These are phyloP conservation scores for Hylomyscus alleni DNA, from an alignment of 2,797 vertebrate genomes.

Conservation along the genomic window DNA sequence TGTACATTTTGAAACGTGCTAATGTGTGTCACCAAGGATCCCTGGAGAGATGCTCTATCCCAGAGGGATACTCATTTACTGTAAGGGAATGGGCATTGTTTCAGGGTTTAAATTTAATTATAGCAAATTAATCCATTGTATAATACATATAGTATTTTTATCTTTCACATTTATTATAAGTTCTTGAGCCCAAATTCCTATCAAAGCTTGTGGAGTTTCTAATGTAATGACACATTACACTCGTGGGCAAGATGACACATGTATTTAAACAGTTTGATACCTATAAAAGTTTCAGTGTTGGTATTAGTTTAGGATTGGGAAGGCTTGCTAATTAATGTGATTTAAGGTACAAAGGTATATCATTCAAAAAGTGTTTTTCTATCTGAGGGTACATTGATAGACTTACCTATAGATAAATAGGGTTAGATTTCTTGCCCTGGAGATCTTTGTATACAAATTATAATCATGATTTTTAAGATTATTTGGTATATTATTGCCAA, in stretches of 20 bases:
- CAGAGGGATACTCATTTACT: not conserved
- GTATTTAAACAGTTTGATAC: not conserved
- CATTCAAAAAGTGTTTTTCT: not conserved
- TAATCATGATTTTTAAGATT: conserved; percentile 39
- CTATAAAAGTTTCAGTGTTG: conserved; percentile 9
- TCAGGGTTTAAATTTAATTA: conserved; percentile 36
- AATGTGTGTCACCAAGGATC: not conserved
- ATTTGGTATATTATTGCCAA: conserved; percentile 27
- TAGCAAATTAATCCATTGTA: conserved; percentile 6
- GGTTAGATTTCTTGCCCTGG: conserved; percentile 12
- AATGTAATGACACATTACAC: conserved; percentile 19
- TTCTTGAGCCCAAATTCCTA: not conserved
- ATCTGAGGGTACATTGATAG: not conserved
- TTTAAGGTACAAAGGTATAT: conserved; percentile 26
- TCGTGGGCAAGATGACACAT: not conserved
- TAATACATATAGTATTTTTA: not conserved
- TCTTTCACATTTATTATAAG: not conserved
- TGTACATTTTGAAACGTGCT: not conserved
- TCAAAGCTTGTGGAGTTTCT: conserved; percentile 58
- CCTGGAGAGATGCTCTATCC: not conserved
- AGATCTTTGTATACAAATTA: conserved; percentile 30
- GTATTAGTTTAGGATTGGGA: conserved; percentile 25
- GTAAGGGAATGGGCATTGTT: not conserved
- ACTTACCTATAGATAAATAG: not conserved
- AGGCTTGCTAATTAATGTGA: not conserved